Evolutionary conservation across 2,888 invertebrate genomes (phyloP).

Genomic region (Synanthedon vespiformis): DNA sequence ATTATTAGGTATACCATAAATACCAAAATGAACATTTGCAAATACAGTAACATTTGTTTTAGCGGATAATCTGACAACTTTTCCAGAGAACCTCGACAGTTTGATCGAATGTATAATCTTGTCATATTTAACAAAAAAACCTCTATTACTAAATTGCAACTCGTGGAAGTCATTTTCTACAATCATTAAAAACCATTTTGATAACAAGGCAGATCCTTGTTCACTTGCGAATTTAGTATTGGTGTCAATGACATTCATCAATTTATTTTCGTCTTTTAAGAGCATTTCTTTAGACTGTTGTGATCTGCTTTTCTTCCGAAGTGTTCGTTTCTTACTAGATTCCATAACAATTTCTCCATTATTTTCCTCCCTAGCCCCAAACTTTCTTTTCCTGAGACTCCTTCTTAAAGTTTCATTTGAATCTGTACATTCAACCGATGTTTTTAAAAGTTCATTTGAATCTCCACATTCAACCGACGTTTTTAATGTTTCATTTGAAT

Average conservation of each 20-base stretch:
- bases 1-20: conserved; percentile 50
- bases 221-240: no score
- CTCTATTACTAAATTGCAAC: conserved; percentile 57
- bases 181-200: conserved; percentile 70
- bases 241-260: not conserved
- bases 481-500: not conserved
- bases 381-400: not conserved
- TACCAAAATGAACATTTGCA: conserved; percentile 43
- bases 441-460: not conserved
- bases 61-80: conserved; percentile 60
- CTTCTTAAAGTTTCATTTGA: not conserved
- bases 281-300: not conserved
- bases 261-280: not conserved
- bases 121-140: conserved; percentile 66
- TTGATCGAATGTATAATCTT: conserved; percentile 59
- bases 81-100: conserved; percentile 50
- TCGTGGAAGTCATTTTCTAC: conserved; percentile 67
- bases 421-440: not conserved
- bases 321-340: not conserved
- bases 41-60: conserved; percentile 27
- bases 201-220: conserved; percentile 10
- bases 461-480: not conserved
- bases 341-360: not conserved
- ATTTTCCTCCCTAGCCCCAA: no score
- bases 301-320: not conserved